Conservation (phyloP, 2,888 invertebrate species). For the Xestobium rufovillosum region DNA sequence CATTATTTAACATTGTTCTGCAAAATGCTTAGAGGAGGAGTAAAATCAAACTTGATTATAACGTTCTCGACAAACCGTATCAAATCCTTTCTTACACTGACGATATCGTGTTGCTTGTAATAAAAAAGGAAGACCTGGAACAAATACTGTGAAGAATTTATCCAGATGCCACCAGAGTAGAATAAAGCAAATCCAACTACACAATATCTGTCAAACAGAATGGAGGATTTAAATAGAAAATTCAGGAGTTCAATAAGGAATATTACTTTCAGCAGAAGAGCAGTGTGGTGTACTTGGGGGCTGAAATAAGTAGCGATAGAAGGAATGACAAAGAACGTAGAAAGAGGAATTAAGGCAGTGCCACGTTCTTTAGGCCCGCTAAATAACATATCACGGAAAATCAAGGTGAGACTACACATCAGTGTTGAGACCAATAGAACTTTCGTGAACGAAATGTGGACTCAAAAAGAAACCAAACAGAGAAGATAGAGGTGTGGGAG, state of each 20-base stretch:
- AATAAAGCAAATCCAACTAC: background rate
- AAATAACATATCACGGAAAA: background rate
- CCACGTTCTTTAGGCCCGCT: background rate
- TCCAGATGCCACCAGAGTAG: background rate
- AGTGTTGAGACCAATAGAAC: conserved; percentile 1
- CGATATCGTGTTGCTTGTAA: conserved; percentile 1
- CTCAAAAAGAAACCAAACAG: background rate
- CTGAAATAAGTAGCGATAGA: conserved; percentile 1
- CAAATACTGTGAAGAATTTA: background rate
- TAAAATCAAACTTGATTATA: background rate
- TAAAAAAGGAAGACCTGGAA: background rate
- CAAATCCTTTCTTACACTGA: background rate
- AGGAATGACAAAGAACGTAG: conserved; percentile 2
- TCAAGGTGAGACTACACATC: background rate
- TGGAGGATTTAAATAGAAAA: conserved; percentile 1
- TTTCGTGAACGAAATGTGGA: conserved; percentile 1
- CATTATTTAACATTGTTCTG: conserved; percentile 1
- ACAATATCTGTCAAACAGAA: background rate
- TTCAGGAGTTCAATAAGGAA: background rate
- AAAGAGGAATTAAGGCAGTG: background rate
- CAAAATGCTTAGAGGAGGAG: background rate
- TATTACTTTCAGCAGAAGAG: background rate
- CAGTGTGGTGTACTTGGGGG: background rate
- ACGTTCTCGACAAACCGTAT: conserved; percentile 1
- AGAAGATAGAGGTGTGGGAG: conserved; percentile 1